Conservation (phyloP, 1,140 invertebrate genomes). For the Cydia amplana region DNA sequence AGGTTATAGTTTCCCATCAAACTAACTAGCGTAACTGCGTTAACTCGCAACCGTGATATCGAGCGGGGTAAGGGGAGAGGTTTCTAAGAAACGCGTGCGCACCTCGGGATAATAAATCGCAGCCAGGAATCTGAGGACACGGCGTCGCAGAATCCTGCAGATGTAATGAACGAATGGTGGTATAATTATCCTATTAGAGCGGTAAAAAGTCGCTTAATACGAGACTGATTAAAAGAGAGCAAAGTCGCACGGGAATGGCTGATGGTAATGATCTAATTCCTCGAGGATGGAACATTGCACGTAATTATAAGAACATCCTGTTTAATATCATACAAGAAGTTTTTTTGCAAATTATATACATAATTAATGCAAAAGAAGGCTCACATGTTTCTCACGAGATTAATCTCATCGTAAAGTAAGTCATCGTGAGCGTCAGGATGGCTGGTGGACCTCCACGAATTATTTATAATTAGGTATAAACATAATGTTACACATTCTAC, state of each 20-base stretch:
- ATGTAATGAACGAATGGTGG: constrained; percentile 36
- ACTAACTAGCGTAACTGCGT: constrained; percentile 42
- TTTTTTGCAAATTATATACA: neutral
- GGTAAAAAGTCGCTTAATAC: constrained; percentile 28
- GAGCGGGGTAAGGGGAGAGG: neutral
- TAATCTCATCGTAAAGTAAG: too few species aligned
- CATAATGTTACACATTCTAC: too few species aligned
- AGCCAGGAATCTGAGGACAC: constrained; percentile 41
- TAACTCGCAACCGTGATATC: constrained; percentile 10
- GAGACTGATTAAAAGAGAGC: constrained; percentile 27
- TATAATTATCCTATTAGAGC: constrained; percentile 32
- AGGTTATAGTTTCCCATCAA: constrained; percentile 35
- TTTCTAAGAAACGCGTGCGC: constrained; percentile 46
- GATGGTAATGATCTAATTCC: constrained; percentile 32
- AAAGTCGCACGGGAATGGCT: constrained; percentile 29
- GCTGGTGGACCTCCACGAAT: too few species aligned
- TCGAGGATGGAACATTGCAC: constrained; percentile 17
- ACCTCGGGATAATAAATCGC: constrained; percentile 45
- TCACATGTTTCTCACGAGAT: neutral
- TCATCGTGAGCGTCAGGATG: neutral
- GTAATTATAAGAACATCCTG: constrained; percentile 19
- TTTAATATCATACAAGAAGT: constrained; percentile 10
- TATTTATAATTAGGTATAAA: too few species aligned
- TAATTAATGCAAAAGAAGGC: constrained; percentile 9
- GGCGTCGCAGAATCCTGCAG: constrained; percentile 34